These are phyloP conservation scores for Hemichromis elongatus DNA, from an alignment of 2,113 vertebrate genomes.

Conservation along the genomic window DNA sequence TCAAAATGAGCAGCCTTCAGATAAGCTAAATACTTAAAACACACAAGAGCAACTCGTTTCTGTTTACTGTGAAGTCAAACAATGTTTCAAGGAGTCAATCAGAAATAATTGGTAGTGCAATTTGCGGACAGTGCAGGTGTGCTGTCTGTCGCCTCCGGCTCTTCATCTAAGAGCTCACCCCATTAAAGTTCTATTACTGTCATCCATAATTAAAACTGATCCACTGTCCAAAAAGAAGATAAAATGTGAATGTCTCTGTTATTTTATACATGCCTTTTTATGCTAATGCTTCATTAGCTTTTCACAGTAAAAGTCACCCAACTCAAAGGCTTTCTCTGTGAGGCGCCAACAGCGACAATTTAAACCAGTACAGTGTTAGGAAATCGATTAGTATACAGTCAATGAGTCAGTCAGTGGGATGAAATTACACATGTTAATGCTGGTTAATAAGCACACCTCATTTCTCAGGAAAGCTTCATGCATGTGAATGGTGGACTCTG, in stretches of 20 bases:
- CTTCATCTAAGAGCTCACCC: not conserved
- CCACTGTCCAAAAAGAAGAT: not conserved
- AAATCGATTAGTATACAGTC: not conserved
- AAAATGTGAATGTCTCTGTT: not conserved
- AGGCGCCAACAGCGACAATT: not conserved
- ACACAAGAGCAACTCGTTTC: not conserved
- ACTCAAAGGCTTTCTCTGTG: not conserved
- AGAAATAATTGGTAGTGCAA: not conserved
- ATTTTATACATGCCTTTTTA: not conserved
- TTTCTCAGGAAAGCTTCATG: not conserved
- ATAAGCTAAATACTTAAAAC: not conserved
- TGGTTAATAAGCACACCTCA: not conserved
- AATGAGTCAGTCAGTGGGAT: not conserved
- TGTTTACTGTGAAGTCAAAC: not conserved
- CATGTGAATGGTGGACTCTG: not conserved
- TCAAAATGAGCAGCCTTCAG: not conserved
- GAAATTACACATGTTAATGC: not conserved
- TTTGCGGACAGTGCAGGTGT: not conserved
- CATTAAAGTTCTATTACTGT: not conserved
- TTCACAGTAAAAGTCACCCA: not conserved
- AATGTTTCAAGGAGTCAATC: not conserved
- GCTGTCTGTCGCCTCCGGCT: not conserved
- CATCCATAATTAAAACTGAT: not conserved
- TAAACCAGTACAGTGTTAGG: not conserved
- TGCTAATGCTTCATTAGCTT: not conserved